Evolutionary conservation across 2,113 vertebrate genomes (phyloP).

Genomic region (Saiga tatarica): DNA sequence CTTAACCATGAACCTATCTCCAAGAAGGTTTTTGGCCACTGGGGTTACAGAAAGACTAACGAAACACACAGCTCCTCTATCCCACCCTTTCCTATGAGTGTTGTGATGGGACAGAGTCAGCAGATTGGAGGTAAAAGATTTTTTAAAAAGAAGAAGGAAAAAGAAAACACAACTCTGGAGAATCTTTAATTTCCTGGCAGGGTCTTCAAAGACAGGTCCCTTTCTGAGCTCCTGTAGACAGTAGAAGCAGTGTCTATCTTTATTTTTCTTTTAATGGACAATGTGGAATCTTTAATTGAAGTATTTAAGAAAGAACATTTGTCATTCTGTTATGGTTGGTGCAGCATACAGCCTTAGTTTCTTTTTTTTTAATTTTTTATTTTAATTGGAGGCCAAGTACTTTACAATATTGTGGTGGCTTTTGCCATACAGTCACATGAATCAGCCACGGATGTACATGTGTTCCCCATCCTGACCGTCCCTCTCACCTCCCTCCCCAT

Average conservation of each 20-base stretch:
- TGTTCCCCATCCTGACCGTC: background rate
- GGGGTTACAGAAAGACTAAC: background rate
- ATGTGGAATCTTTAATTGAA: background rate
- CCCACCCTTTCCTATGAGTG: background rate
- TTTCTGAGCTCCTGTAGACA: background rate
- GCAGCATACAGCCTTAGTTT: background rate
- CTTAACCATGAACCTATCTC: background rate
- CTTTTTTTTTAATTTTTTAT: background rate
- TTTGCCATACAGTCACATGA: background rate
- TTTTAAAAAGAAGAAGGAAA: background rate
- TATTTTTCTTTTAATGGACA: background rate
- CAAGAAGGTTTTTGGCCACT: background rate
- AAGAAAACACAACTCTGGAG: background rate
- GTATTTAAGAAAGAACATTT: background rate
- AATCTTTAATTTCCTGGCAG: background rate
- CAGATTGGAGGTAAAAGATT: background rate
- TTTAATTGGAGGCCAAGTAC: background rate
- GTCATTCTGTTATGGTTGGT: background rate
- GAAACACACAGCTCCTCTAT: background rate
- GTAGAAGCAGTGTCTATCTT: background rate
- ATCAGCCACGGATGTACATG: background rate
- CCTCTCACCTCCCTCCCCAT: background rate
- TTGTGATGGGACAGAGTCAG: background rate
- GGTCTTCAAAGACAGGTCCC: background rate
- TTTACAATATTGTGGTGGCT: background rate